Evolutionary conservation across 2,113 vertebrate genomes (phyloP).

Genomic region (Cyanoramphus novaezelandiae): DNA sequence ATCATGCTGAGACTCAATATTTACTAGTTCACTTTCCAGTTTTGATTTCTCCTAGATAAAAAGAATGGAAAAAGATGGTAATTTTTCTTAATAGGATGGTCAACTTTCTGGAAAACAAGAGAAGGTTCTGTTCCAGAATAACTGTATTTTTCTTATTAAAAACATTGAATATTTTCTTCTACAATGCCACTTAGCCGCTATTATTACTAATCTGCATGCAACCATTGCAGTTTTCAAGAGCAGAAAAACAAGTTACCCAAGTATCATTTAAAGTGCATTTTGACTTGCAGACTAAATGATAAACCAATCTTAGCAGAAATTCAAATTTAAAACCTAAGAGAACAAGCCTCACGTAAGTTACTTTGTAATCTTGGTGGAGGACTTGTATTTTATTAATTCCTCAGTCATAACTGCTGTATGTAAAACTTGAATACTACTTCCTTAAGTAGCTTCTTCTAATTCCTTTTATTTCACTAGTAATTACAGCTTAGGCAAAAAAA

Average conservation of each 20-base stretch:
- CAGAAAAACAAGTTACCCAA: neutral
- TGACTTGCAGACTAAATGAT: neutral
- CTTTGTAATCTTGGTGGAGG: neutral
- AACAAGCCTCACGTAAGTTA: neutral
- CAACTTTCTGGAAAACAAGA: neutral
- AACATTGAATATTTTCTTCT: neutral
- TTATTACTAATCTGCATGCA: neutral
- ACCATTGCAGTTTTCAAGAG: neutral
- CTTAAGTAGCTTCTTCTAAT: neutral
- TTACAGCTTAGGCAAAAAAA: neutral
- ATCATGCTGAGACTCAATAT: constrained; percentile 79
- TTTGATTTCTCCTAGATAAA: constrained; percentile 86
- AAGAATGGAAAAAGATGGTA: neutral
- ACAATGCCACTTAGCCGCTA: neutral
- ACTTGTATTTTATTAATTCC: neutral
- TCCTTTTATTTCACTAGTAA: neutral
- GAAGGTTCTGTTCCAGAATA: neutral
- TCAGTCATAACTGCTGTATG: neutral
- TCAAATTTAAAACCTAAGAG: neutral
- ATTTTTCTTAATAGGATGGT: neutral
- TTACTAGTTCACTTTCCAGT: constrained; percentile 85
- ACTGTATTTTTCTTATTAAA: neutral
- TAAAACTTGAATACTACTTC: neutral
- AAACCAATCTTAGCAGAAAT: neutral
- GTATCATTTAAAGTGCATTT: neutral